Base-by-base conservation (phyloP, 2,113 vertebrate species). In the Marmota flaviventris region DNA sequence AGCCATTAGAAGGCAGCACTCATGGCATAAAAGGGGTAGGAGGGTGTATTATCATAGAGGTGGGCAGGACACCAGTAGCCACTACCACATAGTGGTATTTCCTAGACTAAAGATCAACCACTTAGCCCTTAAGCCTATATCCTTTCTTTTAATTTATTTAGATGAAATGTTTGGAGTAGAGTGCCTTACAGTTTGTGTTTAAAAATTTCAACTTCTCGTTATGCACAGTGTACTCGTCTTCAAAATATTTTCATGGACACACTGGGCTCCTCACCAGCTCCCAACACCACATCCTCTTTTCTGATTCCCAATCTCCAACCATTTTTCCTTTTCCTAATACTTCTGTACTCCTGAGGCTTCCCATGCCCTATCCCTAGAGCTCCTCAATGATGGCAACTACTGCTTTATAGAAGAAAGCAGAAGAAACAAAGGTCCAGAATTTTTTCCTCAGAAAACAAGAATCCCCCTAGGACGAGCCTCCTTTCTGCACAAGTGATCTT, bases 351-450 rank as follows among this genome's bases (percentile, higher is more conserved):
- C 45, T 25, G 27, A 48, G 25, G 84, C 27, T 72, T 37, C 37
- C 27, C 25, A 48, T 75, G 79, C 16, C 32, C 25, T 18, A 14
- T 29, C n/a, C 9, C 16, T 22, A 32, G 4, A n/a, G n/a, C 14
- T 84, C 37, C 17, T 69, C 65, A 81, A 2, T 27, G n/a, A 78
- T 25, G 24, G 70, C 17, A 70, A 88, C 32, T 69, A 56, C 45
- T 73, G 11, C 16, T 86, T 93, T 53, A 90, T 4, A 93, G 67
- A 83, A 94, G 24, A 58, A 89, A 92, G 51, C 24, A 65, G 32
- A 70, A 72, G n/a, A 39, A 29, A 76, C 14, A 16, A 83, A 20
- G 91, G 9, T 5, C 48, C 2, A 37, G 37, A 90, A 56, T 14
- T 77, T 79, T 78, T n/a, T 58, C 61, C 10, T 34, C 6, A 85